Evolutionary conservation across 2,888 invertebrate genomes (phyloP), one percentile per base, ranked within the genome.

Genomic region (Chloromyia formosa): DNA sequence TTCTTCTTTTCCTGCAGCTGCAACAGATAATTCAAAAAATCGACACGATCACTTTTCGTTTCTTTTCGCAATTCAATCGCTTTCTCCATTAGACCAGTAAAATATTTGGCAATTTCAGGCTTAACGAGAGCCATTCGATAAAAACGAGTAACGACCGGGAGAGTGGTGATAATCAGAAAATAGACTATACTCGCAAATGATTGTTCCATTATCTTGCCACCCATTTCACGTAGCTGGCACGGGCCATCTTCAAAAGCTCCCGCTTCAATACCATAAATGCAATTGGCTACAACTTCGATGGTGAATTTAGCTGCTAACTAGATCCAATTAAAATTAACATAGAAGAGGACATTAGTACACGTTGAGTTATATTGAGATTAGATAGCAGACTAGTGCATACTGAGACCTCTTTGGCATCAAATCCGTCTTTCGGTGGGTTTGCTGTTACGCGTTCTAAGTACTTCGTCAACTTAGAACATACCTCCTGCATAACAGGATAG

Each of bases 261-360:
- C 0, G 80, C 82, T 62, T 84, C 82, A 1, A 84, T 79, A 62
- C 82, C 83, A 80, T 82, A 85, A 35, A 83, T 79, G 20, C 82
- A 81, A 61, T 81, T 83, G 0, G 80, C 80, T 76, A 84, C 81
- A 0, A 80, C 69, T 54, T 81, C 79, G 0, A 80, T 80, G 0
- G 81, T 82, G 60, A 77, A 83, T 10, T 82, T 81, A 61, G 81
- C 78, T 20, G 80, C 75, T 1, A 83, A 77, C 84, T 83, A 64
- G 0, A 75, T 56, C 18, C n/a, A 53, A 53, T 68, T 3, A 7
- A n/a, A 14, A 1, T 27, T 18, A 22, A 61, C 5, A 61, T 61
- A 61, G 22, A 61, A 14, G 10, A 10, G 5, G 20, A 16, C 12
- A 23, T 27, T 22, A 23, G 16, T 18, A 66, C 22, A 45, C 18